A percentile compares a stretch with the other conserved stretches of the same genome.
Conservation (phyloP, 1,140 invertebrate species). For the Caenorhabditis brenneri region DNA sequence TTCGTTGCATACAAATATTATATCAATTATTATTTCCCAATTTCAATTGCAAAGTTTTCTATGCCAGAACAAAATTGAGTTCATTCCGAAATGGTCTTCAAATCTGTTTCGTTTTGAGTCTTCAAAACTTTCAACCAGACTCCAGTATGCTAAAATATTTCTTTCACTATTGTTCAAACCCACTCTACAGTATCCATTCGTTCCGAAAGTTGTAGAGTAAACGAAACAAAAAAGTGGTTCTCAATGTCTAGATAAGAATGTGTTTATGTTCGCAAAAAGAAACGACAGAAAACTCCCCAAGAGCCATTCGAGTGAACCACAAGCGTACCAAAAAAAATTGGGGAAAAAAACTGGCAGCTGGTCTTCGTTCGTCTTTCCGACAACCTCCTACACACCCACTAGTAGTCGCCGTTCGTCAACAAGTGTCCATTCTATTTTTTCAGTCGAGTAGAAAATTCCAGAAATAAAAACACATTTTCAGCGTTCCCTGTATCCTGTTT, state of each 20-base stretch:
- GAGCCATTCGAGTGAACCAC: constrained; percentile 33
- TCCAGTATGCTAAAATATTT: too few species aligned
- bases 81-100: too few species aligned
- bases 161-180: background rate
- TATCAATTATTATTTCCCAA: too few species aligned
- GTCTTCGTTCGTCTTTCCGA: background rate
- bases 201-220: constrained; percentile 30
- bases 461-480: background rate
- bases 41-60: too few species aligned
- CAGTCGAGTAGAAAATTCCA: background rate
- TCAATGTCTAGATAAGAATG: background rate
- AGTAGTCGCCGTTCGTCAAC: constrained; percentile 20
- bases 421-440: constrained; percentile 4
- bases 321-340: background rate
- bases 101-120: too few species aligned
- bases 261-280: constrained; percentile 26
- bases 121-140: too few species aligned
- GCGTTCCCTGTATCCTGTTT: background rate
- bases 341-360: constrained; percentile 3
- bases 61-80: too few species aligned
- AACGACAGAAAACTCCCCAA: background rate
- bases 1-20: too few species aligned
- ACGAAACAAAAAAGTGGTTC: background rate
- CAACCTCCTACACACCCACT: constrained; percentile 24
- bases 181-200: background rate